Percentiles rank a stretch among this genome's conserved stretches.
These are phyloP conservation scores for Rhinogobio ventralis DNA, from an alignment of 2,797 vertebrate species.

Conservation along the genomic window DNA sequence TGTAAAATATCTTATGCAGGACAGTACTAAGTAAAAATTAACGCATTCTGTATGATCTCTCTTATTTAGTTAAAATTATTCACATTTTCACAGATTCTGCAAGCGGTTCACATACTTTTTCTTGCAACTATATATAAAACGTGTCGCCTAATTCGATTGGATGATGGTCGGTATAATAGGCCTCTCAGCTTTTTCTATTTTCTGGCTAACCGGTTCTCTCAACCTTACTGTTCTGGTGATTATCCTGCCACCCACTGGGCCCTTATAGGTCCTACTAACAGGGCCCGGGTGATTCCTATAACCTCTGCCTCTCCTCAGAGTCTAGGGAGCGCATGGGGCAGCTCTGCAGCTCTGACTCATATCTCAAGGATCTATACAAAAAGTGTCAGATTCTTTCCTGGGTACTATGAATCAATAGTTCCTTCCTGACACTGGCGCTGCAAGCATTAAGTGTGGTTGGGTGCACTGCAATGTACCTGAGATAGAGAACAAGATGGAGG, in stretches of 20 bases:
- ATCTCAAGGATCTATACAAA: slow-evolving; percentile 71
- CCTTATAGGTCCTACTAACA: slow-evolving; percentile 61
- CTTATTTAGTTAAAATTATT: no score
- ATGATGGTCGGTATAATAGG: slow-evolving; percentile 48
- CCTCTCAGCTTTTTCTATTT: slow-evolving; percentile 60
- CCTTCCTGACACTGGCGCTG: slow-evolving; percentile 68
- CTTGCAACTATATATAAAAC: background rate
- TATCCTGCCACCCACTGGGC: slow-evolving; percentile 50
- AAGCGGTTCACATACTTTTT: no score
- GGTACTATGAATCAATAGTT: slow-evolving; percentile 74
- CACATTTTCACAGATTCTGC: no score
- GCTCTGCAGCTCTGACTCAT: slow-evolving; percentile 63
- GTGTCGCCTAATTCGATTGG: background rate
- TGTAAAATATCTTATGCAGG: no score
- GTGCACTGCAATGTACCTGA: slow-evolving; percentile 57
- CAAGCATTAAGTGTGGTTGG: slow-evolving; percentile 56
- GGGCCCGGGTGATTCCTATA: slow-evolving; percentile 64
- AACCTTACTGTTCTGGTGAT: slow-evolving; percentile 63
- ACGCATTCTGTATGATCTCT: no score
- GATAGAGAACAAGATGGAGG: slow-evolving; percentile 25
- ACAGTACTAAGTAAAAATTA: no score
- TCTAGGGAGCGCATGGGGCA: slow-evolving; percentile 43
- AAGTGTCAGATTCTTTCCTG: slow-evolving; percentile 74
- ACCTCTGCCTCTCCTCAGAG: slow-evolving; percentile 69
- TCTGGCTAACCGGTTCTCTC: slow-evolving; percentile 56